Conservation (phyloP, 2,888 invertebrate species). For the Steromphala cineraria region DNA sequence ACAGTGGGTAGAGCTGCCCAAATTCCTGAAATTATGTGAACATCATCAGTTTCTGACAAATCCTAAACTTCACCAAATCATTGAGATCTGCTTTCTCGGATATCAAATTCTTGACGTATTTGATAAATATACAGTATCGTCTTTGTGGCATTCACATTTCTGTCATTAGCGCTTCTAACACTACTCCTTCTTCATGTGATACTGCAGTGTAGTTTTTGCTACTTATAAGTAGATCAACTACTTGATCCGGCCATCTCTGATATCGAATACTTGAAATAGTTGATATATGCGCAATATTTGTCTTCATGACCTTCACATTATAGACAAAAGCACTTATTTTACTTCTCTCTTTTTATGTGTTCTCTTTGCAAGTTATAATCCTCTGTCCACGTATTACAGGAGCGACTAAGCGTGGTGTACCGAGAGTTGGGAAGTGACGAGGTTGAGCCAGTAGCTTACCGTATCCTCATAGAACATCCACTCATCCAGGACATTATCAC, state of each 20-base stretch:
- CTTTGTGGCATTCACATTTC: neutral
- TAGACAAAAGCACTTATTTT: neutral
- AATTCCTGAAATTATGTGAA: too few relatives aligned
- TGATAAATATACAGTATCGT: neutral
- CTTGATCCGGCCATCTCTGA: too few relatives aligned
- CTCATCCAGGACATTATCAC: slow-evolving; percentile 71
- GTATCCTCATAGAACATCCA: slow-evolving; percentile 71
- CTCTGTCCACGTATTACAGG: slow-evolving; percentile 51
- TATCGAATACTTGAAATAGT: too few relatives aligned
- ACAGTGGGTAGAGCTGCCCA: too few relatives aligned
- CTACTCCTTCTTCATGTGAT: too few relatives aligned
- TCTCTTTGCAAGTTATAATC: neutral
- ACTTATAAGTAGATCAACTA: too few relatives aligned
- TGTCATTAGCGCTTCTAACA: too few relatives aligned
- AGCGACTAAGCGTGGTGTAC: slow-evolving; percentile 67
- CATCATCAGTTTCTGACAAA: too few relatives aligned
- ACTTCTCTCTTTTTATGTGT: neutral
- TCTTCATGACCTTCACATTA: too few relatives aligned
- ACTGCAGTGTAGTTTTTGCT: too few relatives aligned
- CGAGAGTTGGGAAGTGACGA: slow-evolving; percentile 69
- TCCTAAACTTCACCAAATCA: neutral
- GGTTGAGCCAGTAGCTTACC: slow-evolving; percentile 53
- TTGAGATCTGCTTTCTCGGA: neutral
- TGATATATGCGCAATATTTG: too few relatives aligned
- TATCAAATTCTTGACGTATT: neutral